These are phyloP conservation scores for Chromoteleia sp. DNA, from an alignment of 2,888 invertebrate genomes.

Conservation along the genomic window DNA sequence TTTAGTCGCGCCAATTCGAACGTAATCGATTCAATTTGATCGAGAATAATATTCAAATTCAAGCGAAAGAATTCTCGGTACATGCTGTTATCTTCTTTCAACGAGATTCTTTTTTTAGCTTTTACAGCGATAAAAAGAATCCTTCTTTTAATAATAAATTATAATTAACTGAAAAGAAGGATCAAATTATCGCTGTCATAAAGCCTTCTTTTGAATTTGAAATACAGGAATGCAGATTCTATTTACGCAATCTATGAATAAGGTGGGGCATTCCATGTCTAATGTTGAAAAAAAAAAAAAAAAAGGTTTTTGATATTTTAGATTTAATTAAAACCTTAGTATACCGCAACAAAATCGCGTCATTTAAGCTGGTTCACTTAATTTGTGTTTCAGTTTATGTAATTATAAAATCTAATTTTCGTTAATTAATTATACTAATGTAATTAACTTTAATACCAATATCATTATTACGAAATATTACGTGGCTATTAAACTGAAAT, in stretches of 20 bases:
- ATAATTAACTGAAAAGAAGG: background rate
- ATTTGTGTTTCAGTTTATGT: too few species aligned
- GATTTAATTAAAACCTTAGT: background rate
- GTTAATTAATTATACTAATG: too few species aligned
- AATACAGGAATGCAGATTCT: conserved; percentile 35
- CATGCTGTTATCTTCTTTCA: conserved; percentile 36
- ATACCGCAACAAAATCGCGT: too few species aligned
- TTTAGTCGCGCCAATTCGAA: conserved; percentile 10
- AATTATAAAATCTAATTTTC: too few species aligned
- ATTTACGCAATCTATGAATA: conserved; percentile 26
- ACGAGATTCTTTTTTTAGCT: background rate
- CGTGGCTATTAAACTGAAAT: background rate
- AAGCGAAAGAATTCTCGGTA: conserved; percentile 31
- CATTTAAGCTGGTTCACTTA: too few species aligned
- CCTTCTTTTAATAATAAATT: background rate
- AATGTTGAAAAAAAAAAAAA: background rate
- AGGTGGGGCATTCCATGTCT: conserved; percentile 8
- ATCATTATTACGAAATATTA: too few species aligned
- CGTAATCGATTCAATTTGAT: conserved; percentile 17
- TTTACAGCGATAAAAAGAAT: conserved; percentile 1
- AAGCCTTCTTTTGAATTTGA: background rate
- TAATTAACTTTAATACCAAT: too few species aligned
- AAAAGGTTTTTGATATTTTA: conserved; percentile 2
- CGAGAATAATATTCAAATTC: conserved; percentile 29
- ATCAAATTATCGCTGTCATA: background rate